Evolutionary conservation across 1,140 invertebrate genomes (phyloP), one percentile per base, ranked within the genome.

Genomic region (Hormaphis cornu): DNA sequence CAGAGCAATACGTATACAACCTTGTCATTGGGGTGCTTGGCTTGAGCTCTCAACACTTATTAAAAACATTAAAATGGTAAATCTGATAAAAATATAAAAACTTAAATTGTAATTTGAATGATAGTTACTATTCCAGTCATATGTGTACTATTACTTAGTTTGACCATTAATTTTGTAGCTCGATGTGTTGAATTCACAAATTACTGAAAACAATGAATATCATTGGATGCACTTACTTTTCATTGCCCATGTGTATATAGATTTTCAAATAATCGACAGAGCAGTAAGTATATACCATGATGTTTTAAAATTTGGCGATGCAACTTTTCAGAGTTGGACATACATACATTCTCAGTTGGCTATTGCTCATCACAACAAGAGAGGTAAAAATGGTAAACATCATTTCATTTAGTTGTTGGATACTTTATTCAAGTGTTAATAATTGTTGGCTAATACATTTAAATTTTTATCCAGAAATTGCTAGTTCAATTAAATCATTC

Each of bases 191-290:
- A 80, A 86, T 69, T 83, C 83, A 12, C 76, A 35, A n/a, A 18
- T 58, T 16, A 16, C 22, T 8, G 54, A 97, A 33, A 91, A 91
- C 1, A 76, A 97, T 30, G 93, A 93, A 2, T 83, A 88, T 75
- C 92, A 95, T 80, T 98, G 95, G 95, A 93, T 97, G 81, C 90
- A 91, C 77, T 84, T 91, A 70, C 91, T 98, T 74, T 98, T 97
- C 78, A 79, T 90, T 71, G 94, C 89, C 4, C 90, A 95, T 76
- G 88, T 90, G 37, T 95, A 91, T 80, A 82, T 96, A 52, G 93
- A 97, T 76, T 80, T 95, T 54, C 91, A 97, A 74, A 80, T 93
- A 30, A 89, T 92, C 75, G 92, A 96, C 54, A 90, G 95, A 80
- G 91, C 93, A 10, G 76, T 97, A 30, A 85, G 88, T 61, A 85